These are phyloP conservation scores for Drosophila flavopinicola DNA, from an alignment of 2,888 invertebrate genomes.

Conservation along the genomic window DNA sequence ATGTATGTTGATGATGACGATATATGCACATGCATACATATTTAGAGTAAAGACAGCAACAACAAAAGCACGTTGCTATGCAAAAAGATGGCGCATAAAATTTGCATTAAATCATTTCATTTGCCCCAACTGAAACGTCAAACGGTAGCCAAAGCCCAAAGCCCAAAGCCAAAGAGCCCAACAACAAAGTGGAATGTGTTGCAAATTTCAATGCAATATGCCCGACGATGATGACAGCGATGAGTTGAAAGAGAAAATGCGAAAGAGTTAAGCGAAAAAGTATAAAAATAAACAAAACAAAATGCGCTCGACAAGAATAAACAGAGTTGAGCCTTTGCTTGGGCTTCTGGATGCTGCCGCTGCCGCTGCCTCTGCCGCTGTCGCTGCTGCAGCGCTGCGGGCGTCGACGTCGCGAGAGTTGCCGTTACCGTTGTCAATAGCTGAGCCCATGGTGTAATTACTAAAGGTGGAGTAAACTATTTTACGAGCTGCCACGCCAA, in stretches of 20 bases:
- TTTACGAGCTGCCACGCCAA: too few species aligned
- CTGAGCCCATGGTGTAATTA: too few species aligned
- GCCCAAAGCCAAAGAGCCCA: slow-evolving; percentile 49
- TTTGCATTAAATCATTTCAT: slow-evolving; percentile 75
- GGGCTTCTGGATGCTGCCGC: slow-evolving; percentile 37
- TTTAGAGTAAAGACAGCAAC: slow-evolving; percentile 9
- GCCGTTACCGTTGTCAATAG: slow-evolving; percentile 59
- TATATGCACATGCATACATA: not conserved
- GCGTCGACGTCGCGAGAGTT: slow-evolving; percentile 31
- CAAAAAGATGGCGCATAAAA: slow-evolving; percentile 72
- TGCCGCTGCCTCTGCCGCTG: slow-evolving; percentile 24
- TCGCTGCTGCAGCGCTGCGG: slow-evolving; percentile 33
- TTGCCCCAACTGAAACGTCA: slow-evolving; percentile 53
- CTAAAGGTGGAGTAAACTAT: too few species aligned
- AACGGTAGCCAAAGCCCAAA: slow-evolving; percentile 68
- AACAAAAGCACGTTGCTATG: slow-evolving; percentile 24
- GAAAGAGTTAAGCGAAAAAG: slow-evolving; percentile 61
- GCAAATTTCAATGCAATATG: slow-evolving; percentile 80
- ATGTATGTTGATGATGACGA: slow-evolving; percentile 31
- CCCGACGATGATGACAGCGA: slow-evolving; percentile 37
- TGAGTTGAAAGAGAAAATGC: slow-evolving; percentile 37
- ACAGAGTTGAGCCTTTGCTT: slow-evolving; percentile 51
- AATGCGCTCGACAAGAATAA: slow-evolving; percentile 60
- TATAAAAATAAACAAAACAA: slow-evolving; percentile 72
- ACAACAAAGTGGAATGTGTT: slow-evolving; percentile 74